Evolutionary conservation across 2,113 vertebrate species (phyloP), one percentile per base, ranked within the genome.

Genomic region (Spizaetus ornatus): DNA sequence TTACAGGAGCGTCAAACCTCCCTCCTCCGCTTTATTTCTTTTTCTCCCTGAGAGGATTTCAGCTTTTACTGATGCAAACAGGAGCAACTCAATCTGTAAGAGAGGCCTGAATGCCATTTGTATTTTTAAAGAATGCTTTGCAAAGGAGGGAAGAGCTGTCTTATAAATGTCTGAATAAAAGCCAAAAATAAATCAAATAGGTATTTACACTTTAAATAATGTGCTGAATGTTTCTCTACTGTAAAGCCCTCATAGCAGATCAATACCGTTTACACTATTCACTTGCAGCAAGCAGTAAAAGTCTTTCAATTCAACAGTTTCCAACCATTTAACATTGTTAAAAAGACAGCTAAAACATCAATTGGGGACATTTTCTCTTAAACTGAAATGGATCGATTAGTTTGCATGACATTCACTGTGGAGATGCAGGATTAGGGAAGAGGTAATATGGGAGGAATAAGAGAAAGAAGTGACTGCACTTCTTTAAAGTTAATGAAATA

Each of bases 171-270:
- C 92, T 73, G 16, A 53, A 89, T 81, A 92, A 67, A 95, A 84
- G 62, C 88, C 59, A 81, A 92, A 97, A 97, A 88, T 92, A 97
- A 97, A 97, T 97, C 94, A 96, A 95, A 96, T 61, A 84, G 59
- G 65, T 95, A 97, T 97, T 98, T 98, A 96, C 83, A 88, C 92
- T 97, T 97, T 97, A 97, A 98, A 97, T 97, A 97, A 97, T 74
- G 78, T 86, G 52, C 84, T 81, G 62, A 93, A 76, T 96, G 69
- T 84, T 97, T 97, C 86, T 95, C 47, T 96, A 96, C 91, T 88
- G 89, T 95, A 97, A 97, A 95, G 22, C 34, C 74, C 86, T 97
- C 88, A 91, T 66, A 91, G 91, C 55, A 94, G 88, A 98, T 98
- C 98, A 96, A 98, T 98, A 98, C 40, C 3, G 1, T 97, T 98